Conservation (phyloP, 2,113 vertebrate species). For the Quiscalus mexicanus region DNA sequence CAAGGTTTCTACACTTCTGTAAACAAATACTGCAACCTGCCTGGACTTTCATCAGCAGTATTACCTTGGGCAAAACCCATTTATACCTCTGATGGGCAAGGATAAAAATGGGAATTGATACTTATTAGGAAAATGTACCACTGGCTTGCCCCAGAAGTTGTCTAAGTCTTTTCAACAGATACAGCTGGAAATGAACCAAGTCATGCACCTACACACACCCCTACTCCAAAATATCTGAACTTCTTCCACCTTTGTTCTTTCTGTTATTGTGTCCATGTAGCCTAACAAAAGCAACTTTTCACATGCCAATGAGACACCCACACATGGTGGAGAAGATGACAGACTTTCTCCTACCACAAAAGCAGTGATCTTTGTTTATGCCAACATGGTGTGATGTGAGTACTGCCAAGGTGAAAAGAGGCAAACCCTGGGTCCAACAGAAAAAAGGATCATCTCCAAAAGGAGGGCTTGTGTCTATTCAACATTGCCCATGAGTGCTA, state of each 20-base stretch:
- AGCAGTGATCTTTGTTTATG: neutral
- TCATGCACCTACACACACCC: neutral
- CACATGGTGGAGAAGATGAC: neutral
- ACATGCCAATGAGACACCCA: neutral
- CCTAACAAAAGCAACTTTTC: neutral
- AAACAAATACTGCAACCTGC: neutral
- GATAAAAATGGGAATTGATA: neutral
- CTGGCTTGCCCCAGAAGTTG: neutral
- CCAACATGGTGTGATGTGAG: neutral
- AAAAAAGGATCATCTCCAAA: neutral
- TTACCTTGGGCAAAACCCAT: neutral
- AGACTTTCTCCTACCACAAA: neutral
- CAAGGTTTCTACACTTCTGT: neutral
- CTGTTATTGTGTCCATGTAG: neutral
- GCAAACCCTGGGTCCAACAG: neutral
- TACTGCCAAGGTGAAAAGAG: neutral
- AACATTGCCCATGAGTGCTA: neutral
- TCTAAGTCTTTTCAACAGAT: neutral
- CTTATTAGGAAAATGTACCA: neutral
- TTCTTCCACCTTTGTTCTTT: neutral
- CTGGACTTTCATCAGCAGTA: neutral
- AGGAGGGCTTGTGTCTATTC: neutral
- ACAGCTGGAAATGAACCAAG: neutral
- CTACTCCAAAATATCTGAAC: neutral
- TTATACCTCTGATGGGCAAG: neutral